phyloP scores from a whole-genome alignment of 2,797 vertebrate genomes.

The Crocodylus rhombifer region DNA sequence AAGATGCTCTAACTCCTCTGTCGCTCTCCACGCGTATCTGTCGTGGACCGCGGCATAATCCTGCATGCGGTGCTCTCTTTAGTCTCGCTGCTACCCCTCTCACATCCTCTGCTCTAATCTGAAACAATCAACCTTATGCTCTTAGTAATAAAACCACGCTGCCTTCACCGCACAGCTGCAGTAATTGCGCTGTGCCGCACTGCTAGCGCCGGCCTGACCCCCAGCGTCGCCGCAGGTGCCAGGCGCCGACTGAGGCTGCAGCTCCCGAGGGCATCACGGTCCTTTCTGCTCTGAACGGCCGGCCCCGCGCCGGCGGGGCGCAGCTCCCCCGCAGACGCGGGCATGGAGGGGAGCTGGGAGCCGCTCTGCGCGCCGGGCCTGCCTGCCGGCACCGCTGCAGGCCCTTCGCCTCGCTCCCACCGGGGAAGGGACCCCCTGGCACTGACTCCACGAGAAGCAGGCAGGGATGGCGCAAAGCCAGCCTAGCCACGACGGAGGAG shows the following conservation, averaged over 20 bases:
- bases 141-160: neutral
- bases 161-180: neutral
- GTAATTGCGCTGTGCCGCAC: neutral
- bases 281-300: neutral
- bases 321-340: accelerated
- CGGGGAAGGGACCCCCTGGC: neutral
- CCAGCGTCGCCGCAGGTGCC: neutral
- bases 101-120: neutral
- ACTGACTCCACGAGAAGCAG: accelerated
- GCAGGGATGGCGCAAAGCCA: accelerated
- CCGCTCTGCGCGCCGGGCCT: accelerated
- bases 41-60: neutral
- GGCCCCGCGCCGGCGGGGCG: neutral
- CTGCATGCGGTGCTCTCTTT: neutral
- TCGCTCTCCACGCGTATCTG: neutral
- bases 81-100: neutral
- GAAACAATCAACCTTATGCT: neutral
- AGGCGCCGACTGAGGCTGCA: neutral
- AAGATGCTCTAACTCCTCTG: neutral
- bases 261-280: neutral
- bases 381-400: accelerated
- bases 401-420: neutral
- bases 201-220: neutral
- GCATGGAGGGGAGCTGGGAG: neutral
- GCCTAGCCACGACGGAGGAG: neutral